These are phyloP conservation scores for Drosophila varians DNA, from an alignment of 1,140 invertebrate genomes.

Conservation along the genomic window DNA sequence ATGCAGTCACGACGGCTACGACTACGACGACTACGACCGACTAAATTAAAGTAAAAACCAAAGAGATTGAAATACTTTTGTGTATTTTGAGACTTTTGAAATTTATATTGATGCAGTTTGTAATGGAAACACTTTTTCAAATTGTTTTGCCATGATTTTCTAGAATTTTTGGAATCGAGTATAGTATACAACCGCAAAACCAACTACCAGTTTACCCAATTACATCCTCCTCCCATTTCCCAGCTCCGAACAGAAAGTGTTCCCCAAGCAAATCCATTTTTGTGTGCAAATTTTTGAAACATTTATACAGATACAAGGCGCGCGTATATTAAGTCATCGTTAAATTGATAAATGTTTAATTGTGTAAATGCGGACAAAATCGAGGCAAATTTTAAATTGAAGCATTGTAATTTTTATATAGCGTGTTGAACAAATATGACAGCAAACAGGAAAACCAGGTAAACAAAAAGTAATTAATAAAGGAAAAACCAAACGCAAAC, in stretches of 20 bases:
- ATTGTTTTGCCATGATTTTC: conserved; percentile 56
- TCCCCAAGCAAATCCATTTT: conserved; percentile 30
- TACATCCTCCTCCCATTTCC: not conserved
- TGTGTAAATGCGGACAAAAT: conserved; percentile 23
- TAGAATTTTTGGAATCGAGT: conserved; percentile 54
- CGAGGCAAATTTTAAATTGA: conserved; percentile 40
- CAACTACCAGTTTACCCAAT: not conserved
- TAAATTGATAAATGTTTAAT: conserved; percentile 45
- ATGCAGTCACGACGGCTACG: not conserved
- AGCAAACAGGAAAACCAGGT: conserved; percentile 75
- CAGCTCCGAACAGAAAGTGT: not conserved
- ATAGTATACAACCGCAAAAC: conserved; percentile 43
- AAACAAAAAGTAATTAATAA: conserved; percentile 53
- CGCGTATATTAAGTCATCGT: conserved; percentile 18
- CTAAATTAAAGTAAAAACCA: not conserved
- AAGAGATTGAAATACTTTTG: conserved; percentile 41
- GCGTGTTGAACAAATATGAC: conserved; percentile 41
- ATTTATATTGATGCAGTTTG: conserved; percentile 49
- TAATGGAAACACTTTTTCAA: conserved; percentile 49
- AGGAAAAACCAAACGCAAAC: not conserved
- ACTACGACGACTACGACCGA: not conserved
- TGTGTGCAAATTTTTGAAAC: conserved; percentile 66
- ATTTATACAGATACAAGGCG: conserved; percentile 59
- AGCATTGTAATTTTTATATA: conserved; percentile 58
- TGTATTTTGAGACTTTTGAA: conserved; percentile 49